A percentile compares a stretch with the other conserved stretches of the same genome.
These are phyloP conservation scores for Menidia menidia DNA, from an alignment of 2,797 vertebrate species.

Conservation along the genomic window DNA sequence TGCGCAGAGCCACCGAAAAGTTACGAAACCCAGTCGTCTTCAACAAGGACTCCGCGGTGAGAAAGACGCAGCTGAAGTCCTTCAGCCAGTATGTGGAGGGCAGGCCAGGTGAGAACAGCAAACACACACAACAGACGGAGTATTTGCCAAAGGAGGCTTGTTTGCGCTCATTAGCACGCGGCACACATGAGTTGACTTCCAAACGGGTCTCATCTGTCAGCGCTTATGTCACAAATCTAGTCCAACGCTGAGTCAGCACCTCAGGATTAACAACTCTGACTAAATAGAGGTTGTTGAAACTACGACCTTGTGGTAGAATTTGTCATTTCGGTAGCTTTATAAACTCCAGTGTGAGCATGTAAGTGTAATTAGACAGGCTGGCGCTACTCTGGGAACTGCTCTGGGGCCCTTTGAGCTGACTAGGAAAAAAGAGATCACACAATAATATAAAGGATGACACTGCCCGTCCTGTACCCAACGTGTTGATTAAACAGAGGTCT, in stretches of 20 bases:
- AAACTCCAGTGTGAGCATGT: not conserved
- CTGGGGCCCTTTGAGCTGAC: not conserved
- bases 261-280: not conserved
- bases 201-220: slow-evolving; percentile 1
- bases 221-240: not conserved
- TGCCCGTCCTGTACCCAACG: not conserved
- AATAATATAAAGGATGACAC: not conserved
- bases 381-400: not conserved
- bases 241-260: not conserved
- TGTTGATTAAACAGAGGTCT: not conserved
- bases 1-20: slow-evolving; percentile 90
- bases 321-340: not conserved
- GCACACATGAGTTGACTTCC: not conserved
- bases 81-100: slow-evolving; percentile 98
- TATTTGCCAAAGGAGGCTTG: slow-evolving; percentile 45
- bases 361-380: not conserved
- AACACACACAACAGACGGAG: slow-evolving; percentile 5
- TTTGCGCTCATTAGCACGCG: slow-evolving; percentile 18
- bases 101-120: slow-evolving; percentile 88
- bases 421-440: not conserved
- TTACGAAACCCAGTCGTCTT: slow-evolving; percentile 94
- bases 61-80: slow-evolving; percentile 97
- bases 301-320: not conserved
- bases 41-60: slow-evolving; percentile 93
- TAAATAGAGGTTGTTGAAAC: not conserved